Base-by-base conservation (phyloP, 2,797 vertebrate genomes). In the Thalassophryne amazonica region DNA sequence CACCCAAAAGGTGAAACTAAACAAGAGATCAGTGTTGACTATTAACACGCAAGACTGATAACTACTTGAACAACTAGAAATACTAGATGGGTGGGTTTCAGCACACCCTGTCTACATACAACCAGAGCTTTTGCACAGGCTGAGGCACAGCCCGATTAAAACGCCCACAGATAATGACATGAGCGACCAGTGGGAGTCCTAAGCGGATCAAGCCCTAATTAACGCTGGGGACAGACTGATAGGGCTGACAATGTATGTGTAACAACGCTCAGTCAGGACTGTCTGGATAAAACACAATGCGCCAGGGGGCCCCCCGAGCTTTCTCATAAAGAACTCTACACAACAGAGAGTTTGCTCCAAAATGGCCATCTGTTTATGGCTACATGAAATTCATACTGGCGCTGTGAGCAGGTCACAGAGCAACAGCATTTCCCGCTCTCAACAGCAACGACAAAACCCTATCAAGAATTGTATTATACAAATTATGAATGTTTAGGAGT, bases 121-220 rank as follows among this genome's bases (percentile, higher is more conserved):
- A 71, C 32, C 56, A 43, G 21, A 62, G 58, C 4, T 14, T 64
- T 48, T 57, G 65, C 69, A 73, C 67, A 57, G 42, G 41, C 36
- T 8, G 21, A 40, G 43, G 31, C 25, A 3, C 6, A 1, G 43
- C 25, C 9, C 17, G 15, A 57, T 47, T 60, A 75, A 60, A 76
- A 73, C 45, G 12, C 60, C 45, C 68, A 63, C 22, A 59, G 61
- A 78, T 76, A 72, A 84, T 69, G 69, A 80, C 75, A 76, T 46
- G 56, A 64, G 43, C 78, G 77, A 74, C 76, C 48, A 66, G 72
- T 40, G 66, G 51, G 63, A 65, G 5, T 64, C 42, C 73, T 89
- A 91, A 87, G 86, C 68, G 74, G 87, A 90, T 90, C 76, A 88
- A 63, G 77, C 45, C 69, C 80, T 87, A 85, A 89, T 86, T 82